Percentiles rank a stretch among this genome's conserved stretches.
Evolutionary conservation across 2,888 invertebrate genomes (phyloP).

Genomic region (Kuschelorhynchus macadamiae): DNA sequence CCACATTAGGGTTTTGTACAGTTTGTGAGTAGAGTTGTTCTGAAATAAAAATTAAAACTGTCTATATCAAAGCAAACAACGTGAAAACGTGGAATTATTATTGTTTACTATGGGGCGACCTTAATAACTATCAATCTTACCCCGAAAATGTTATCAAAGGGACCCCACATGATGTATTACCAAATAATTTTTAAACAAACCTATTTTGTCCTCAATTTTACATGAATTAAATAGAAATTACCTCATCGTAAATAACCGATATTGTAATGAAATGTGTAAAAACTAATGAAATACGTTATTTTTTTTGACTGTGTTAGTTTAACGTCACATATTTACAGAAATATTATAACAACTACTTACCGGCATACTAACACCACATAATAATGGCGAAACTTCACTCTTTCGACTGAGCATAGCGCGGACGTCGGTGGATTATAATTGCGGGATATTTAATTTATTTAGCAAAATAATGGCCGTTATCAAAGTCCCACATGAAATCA

Average conservation of each 20-base stretch:
- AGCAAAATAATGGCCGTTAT: neutral
- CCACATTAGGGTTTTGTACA: too few species aligned
- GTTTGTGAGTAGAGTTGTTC: too few species aligned
- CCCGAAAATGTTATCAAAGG: neutral
- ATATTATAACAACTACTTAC: neutral
- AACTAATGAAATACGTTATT: neutral
- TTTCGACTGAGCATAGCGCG: constrained; percentile 2
- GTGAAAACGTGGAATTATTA: too few species aligned
- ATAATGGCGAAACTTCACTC: neutral
- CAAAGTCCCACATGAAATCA: neutral
- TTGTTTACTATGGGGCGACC: neutral
- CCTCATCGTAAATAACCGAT: too few species aligned
- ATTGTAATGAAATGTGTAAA: too few species aligned
- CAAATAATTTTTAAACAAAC: neutral
- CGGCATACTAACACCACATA: too few species aligned
- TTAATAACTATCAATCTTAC: constrained; percentile 2
- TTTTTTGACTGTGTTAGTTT: neutral
- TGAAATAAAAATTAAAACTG: too few species aligned
- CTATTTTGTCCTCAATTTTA: too few species aligned
- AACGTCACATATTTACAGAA: neutral
- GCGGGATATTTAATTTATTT: neutral
- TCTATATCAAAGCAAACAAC: too few species aligned
- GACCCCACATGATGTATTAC: neutral
- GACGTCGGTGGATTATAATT: neutral
- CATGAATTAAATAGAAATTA: too few species aligned